Evolutionary conservation across 2,797 vertebrate genomes (phyloP), one percentile per base, ranked within the genome.

Genomic region (Amniataba percoides): DNA sequence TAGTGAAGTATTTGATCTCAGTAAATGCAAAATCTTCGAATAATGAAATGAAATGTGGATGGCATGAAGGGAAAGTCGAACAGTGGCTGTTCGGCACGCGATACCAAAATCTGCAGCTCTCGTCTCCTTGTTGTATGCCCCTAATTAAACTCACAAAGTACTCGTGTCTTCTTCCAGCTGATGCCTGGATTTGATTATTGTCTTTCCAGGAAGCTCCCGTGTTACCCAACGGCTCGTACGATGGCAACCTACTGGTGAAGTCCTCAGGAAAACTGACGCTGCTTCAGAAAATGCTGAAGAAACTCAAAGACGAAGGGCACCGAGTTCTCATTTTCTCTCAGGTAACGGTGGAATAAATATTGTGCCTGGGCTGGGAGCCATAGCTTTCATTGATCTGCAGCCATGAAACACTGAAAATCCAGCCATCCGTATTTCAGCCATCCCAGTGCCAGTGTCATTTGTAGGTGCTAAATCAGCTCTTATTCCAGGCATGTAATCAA

Each of bases 241-340:
- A 99, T 1, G 98, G 98, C 14, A 98, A 96, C 93, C 95, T 94
- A 27, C 94, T 99, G 88, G 98, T 99, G 70, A 99, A 97, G 89
- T 99, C 98, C 66, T 99, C 98, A 7, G 98, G 98, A 82, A 99
- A 99, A 86, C 95, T 99, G 87, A 98, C 98, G 73, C 94, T 99
- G 85, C 96, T 99, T 67, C 98, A 99, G 90, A 99, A 98, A 93
- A 99, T 99, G 98, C 94, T 99, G 34, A 98, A 95, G 93, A 98
- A 99, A 52, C 94, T 99, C 27, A 96, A 97, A 73, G 97, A 98
- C 0, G 96, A 97, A 56, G 98, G 98, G 8, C 98, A 99, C 87
- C 93, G 98, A 9, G 98, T 99, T 76, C 96, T 99, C 36, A 99
- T 99, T 89, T 99, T 99, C 90, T 99, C 98, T 21, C 98, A 99